phyloP scores from a whole-genome alignment of 2,113 vertebrate species.

The Heterotilapia buettikoferi region DNA sequence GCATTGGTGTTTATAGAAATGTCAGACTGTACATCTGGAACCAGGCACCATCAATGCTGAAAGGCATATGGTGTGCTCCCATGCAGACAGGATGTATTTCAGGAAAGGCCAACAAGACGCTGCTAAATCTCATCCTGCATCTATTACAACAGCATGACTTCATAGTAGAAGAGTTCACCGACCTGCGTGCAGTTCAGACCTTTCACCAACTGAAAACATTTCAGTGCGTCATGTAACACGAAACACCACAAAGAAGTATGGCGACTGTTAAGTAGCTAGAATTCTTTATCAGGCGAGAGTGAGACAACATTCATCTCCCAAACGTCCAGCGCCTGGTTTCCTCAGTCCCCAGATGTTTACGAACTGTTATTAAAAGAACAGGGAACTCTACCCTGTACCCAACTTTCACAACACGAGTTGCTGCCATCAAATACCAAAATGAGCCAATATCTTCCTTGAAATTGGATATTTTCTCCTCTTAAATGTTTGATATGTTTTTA shows the following conservation, averaged over 20 bases:
- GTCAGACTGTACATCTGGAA: neutral
- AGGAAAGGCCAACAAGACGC: neutral
- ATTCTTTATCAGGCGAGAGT: accelerated
- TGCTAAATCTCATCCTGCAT: neutral
- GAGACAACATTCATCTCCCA: neutral
- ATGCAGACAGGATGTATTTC: neutral
- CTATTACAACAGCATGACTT: neutral
- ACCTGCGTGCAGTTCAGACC: neutral
- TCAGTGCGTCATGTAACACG: neutral
- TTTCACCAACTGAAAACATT: neutral
- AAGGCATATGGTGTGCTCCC: neutral
- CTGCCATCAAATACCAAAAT: neutral
- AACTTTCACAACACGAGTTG: neutral
- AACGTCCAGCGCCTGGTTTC: neutral
- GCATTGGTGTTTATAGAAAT: neutral
- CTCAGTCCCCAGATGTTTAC: neutral
- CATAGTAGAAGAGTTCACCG: accelerated
- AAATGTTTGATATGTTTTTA: neutral
- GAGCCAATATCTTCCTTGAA: neutral
- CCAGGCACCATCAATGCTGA: neutral
- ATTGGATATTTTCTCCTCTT: neutral
- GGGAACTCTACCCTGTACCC: neutral
- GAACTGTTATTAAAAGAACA: neutral
- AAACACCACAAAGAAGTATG: neutral
- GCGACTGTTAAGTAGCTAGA: neutral